A percentile compares a stretch with the other conserved stretches of the same genome.
These are phyloP conservation scores for Genyomyrus donnyi DNA, from an alignment of 2,113 vertebrate genomes.

Conservation along the genomic window DNA sequence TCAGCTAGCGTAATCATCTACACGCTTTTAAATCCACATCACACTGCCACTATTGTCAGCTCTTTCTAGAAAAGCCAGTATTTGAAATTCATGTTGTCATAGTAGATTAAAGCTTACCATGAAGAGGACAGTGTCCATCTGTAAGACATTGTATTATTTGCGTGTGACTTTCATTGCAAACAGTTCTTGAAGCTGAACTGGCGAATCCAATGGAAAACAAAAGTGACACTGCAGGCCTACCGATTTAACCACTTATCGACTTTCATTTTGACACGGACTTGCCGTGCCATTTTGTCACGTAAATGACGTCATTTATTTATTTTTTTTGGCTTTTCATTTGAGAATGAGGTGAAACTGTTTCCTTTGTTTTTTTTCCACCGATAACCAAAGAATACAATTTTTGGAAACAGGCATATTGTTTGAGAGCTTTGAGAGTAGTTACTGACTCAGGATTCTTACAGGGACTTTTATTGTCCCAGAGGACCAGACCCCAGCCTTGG, in stretches of 20 bases:
- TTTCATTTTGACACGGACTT: background rate
- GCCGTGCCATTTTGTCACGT: background rate
- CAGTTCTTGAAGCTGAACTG: background rate
- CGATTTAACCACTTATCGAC: background rate
- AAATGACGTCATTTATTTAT: background rate
- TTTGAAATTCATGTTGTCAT: background rate
- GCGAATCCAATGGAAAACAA: constrained; percentile 1
- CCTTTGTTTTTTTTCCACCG: background rate
- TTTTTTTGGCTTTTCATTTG: background rate
- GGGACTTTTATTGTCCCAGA: background rate
- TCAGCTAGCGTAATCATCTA: constrained; percentile 37
- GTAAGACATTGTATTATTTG: constrained; percentile 3
- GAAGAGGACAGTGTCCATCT: background rate
- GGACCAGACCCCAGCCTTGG: background rate
- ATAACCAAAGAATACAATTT: background rate
- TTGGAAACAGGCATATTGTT: background rate
- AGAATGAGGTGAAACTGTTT: background rate
- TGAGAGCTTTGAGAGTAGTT: background rate
- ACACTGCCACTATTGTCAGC: background rate
- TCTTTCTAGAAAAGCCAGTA: background rate
- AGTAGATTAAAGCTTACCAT: background rate
- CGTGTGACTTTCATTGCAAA: background rate
- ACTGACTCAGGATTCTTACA: background rate
- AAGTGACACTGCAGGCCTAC: background rate
- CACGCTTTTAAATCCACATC: constrained; percentile 18